These are phyloP conservation scores for Chloropsis cyanopogon DNA, from an alignment of 2,113 vertebrate species.

Conservation along the genomic window DNA sequence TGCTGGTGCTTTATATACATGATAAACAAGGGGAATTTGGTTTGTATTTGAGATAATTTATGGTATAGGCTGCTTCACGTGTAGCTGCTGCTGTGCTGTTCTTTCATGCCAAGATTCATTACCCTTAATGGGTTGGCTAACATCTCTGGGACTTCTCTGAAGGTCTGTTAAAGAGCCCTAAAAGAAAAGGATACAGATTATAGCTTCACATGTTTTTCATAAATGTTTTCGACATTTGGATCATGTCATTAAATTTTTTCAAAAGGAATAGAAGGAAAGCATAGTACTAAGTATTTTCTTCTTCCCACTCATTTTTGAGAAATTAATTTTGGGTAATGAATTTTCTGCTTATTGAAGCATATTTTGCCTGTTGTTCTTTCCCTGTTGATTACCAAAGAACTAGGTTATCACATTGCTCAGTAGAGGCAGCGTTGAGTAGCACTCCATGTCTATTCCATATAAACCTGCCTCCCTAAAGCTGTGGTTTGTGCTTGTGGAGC, in stretches of 20 bases:
- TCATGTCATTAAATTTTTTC: not conserved
- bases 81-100: not conserved
- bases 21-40: constrained; percentile 62
- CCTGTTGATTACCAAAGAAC: not conserved
- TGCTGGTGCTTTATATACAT: constrained; percentile 40
- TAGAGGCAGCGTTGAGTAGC: not conserved
- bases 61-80: constrained; percentile 6
- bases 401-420: not conserved
- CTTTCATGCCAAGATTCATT: constrained; percentile 63
- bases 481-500: not conserved
- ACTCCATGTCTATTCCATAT: not conserved
- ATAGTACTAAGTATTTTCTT: not conserved
- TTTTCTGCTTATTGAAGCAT: not conserved
- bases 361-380: not conserved
- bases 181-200: constrained; percentile 9
- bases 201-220: constrained; percentile 1
- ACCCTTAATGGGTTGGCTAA: constrained; percentile 57
- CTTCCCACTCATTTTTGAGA: not conserved
- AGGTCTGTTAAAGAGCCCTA: constrained; percentile 33
- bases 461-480: not conserved
- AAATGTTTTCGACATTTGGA: not conserved
- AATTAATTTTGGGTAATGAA: not conserved
- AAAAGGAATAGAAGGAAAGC: not conserved
- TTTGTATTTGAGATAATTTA: constrained; percentile 68
- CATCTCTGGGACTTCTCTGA: constrained; percentile 38